Evolutionary conservation across 1,140 invertebrate genomes (phyloP), one percentile per base, ranked within the genome.

Genomic region (Temnothorax curvispinosus): DNA sequence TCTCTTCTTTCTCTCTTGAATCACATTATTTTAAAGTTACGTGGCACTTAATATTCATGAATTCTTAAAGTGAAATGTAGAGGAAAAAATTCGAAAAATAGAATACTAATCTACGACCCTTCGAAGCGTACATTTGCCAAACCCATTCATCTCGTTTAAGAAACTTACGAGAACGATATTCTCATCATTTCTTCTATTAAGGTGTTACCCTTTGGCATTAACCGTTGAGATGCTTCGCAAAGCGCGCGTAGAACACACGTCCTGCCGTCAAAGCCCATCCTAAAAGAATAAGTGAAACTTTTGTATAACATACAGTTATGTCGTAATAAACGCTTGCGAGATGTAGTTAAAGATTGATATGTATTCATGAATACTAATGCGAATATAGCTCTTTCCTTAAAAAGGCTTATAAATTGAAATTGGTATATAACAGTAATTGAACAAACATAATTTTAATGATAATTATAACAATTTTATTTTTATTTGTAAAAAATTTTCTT

Each of bases 171-270:
- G 90, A 97, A 97, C 32, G 97, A 94, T 56, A 96, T 96, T 81
- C 97, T 96, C 65, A 98, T 96, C 90, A 98, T 95, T 94, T 98
- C 97, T 91, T 97, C 96, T 1, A 98, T 91, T 91, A 98, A 96
- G 44, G 96, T 97, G 8, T 96, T 96, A 47, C 96, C 96, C 85
- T 96, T 96, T 6, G 96, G 96, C 54, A 96, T 94, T 44, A 98
- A 94, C 54, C 96, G 95, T 87, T 97, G 97, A 0, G 97, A 96
- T 9, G 97, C 97, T 91, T 97, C 97, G 92, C 97, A 97, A 0
- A 97, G 94, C 0, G 97, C 96, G 35, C 97, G 96, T 35, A 97
- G 94, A 41, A 97, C 94, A 89, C 97, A 97, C 2, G 96, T 94
- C 64, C 96, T 94, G 0, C 97, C 97, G 86, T 96, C 96, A 88